Base-by-base conservation (phyloP, 1,140 invertebrate species). In the Lepeophtheirus salmonis region DNA sequence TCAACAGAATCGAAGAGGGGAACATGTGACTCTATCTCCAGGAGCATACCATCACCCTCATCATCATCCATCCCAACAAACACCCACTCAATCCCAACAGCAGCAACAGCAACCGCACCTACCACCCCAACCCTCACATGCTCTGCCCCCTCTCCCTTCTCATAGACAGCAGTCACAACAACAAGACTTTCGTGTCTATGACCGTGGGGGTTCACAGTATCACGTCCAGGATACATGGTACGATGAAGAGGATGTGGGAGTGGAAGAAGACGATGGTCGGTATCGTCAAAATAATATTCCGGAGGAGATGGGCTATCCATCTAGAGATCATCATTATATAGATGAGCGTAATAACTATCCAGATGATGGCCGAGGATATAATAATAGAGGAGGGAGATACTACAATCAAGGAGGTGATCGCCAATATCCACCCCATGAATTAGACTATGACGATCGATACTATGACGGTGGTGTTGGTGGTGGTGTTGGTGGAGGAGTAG, bases 1-100 rank as follows among this genome's bases (percentile, higher is more conserved):
- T n/a, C n/a, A n/a, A n/a, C n/a, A n/a, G n/a, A n/a, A n/a, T n/a
- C 23, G 17, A 56, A 25, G 14, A 24, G 56, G 25, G 61, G 49
- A 14, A 41, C n/a, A n/a, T n/a, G n/a, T n/a, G n/a, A 61, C 59
- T 60, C 52, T 59, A 55, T 21, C 30, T 50, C 48, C 12, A 60
- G 49, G 14, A 25, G 17, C 18, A 20, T 16, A 20, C 18, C 24
- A 22, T 54, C 49, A n/a, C 48, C 49, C 16, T 18, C 17, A 23
- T 16, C 51, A 26, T 14, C 48, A 22, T 16, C 16, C 3, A 17
- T 20, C 12, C 13, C 14, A 1, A 53, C 12, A 13, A 14, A 2
- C 6, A 6, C 17, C 20, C 16, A 12, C 25, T 1, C 55, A 17
- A 17, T 23, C 55, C 13, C 51, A 26, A 17, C 48, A 22, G 48